Evolutionary conservation across 2,888 invertebrate genomes (phyloP).

Genomic region (Idaea biselata): DNA sequence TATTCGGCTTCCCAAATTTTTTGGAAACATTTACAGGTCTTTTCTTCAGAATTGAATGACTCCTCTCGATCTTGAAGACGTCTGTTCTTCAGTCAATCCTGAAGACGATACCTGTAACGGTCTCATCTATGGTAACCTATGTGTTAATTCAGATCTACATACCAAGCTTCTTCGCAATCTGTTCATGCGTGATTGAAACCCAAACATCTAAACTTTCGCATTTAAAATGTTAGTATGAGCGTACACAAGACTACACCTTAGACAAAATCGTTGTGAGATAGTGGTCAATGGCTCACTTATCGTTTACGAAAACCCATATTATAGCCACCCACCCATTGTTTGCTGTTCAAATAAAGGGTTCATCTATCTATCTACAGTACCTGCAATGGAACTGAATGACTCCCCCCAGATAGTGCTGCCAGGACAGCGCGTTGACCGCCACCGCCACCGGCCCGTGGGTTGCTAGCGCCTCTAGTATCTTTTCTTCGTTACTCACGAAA

Average conservation of each 20-base stretch:
- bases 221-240: background rate
- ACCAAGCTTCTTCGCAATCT: no score
- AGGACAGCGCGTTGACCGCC: conserved; percentile 90
- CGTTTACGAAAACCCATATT: background rate
- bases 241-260: background rate
- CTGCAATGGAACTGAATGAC: conserved; percentile 90
- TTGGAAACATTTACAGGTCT: no score
- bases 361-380: conserved; percentile 33
- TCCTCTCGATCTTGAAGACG: no score
- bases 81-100: no score
- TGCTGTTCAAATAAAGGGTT: background rate
- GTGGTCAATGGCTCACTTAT: background rate
- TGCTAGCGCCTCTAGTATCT: conserved; percentile 81
- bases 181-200: no score
- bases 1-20: no score
- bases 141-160: no score
- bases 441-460: conserved; percentile 89
- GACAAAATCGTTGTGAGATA: background rate
- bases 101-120: no score
- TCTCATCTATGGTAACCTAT: no score
- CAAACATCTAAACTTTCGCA: background rate
- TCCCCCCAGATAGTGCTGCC: conserved; percentile 93
- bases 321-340: no score
- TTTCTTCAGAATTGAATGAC: no score
- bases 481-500: conserved; percentile 83